Evolutionary conservation across 1,140 invertebrate species (phyloP).

Genomic region (Hypsibius dujardini): DNA sequence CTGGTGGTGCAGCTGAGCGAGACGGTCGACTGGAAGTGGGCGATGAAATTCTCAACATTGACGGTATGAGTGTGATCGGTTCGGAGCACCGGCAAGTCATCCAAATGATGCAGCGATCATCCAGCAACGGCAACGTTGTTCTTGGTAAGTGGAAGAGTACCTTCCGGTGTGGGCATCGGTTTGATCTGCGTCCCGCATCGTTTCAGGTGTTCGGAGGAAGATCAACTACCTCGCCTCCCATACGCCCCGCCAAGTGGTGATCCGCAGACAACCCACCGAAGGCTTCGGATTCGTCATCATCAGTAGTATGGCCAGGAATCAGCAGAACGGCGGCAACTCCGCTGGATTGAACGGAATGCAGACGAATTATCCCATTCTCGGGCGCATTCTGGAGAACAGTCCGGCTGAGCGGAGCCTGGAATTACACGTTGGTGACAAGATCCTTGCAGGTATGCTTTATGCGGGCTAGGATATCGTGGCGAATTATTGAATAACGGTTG

Average conservation of each 20-base stretch:
- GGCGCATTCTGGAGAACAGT: constrained; percentile 77
- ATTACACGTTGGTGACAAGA: constrained; percentile 80
- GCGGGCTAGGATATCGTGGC: neutral
- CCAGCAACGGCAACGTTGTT: constrained; percentile 30
- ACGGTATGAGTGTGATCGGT: constrained; percentile 59
- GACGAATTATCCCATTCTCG: constrained; percentile 34
- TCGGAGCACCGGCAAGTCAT: constrained; percentile 76
- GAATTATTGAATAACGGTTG: neutral
- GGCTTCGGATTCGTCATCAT: constrained; percentile 98
- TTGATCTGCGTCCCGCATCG: constrained; percentile 30
- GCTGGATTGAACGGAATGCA: neutral
- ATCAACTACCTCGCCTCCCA: constrained; percentile 25
- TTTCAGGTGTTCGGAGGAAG: constrained; percentile 47
- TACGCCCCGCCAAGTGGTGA: constrained; percentile 58
- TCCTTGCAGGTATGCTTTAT: constrained; percentile 46
- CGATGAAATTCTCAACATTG: constrained; percentile 73
- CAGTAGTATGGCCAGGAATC: constrained; percentile 24
- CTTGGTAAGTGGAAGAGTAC: constrained; percentile 23
- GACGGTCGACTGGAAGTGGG: constrained; percentile 66
- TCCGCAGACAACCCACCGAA: constrained; percentile 74
- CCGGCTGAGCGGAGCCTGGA: constrained; percentile 77
- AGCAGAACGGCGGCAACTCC: neutral
- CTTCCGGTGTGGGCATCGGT: constrained; percentile 19
- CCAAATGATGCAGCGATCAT: constrained; percentile 48
- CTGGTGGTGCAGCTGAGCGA: constrained; percentile 68